Conservation (phyloP, 2,888 invertebrate genomes). For the Tipula helvola region DNA sequence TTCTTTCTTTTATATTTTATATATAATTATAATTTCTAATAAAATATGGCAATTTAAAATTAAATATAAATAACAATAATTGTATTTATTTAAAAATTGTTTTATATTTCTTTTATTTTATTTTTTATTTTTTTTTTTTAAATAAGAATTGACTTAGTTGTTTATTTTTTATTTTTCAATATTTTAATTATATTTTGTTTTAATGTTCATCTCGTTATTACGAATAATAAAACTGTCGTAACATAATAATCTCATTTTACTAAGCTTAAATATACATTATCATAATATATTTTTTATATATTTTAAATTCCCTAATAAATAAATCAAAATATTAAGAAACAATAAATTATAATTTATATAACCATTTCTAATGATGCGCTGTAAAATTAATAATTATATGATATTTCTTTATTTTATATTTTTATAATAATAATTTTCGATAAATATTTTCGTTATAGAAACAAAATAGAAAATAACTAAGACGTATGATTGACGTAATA, state of each 20-base stretch:
- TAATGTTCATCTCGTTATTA: background rate
- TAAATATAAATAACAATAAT: background rate
- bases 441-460: background rate
- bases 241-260: background rate
- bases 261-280: background rate
- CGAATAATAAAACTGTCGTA: background rate
- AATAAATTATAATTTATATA: background rate
- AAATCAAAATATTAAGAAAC: background rate
- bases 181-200: background rate
- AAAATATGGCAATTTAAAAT: slow-evolving; percentile 4
- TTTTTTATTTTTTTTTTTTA: background rate
- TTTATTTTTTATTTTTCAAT: background rate
- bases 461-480: background rate
- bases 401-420: background rate
- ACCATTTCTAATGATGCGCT: background rate
- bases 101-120: background rate
- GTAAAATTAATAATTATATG: background rate
- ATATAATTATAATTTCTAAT: background rate
- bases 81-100: background rate
- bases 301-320: background rate
- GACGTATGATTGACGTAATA: background rate
- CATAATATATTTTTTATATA: background rate
- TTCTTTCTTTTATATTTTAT: background rate
- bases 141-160: background rate
- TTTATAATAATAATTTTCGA: background rate